Evolutionary conservation across 2,888 invertebrate species (phyloP).

Genomic region (Chrysomela aeneicollis): DNA sequence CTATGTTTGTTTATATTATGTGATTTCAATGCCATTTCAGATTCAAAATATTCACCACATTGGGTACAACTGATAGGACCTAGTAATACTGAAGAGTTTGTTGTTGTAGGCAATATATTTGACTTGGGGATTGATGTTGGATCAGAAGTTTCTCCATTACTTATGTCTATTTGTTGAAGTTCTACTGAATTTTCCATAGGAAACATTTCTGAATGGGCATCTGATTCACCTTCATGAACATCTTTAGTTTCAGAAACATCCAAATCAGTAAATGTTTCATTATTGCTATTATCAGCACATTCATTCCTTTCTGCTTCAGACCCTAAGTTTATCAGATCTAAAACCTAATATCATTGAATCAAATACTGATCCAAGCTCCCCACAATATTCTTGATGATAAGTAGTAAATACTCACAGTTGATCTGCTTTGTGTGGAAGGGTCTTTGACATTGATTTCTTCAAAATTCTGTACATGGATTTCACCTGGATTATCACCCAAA

Average conservation of each 20-base stretch:
- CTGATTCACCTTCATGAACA: slow-evolving; percentile 3
- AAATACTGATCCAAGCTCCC: too few species aligned
- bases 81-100: not conserved
- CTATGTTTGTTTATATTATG: slow-evolving; percentile 54
- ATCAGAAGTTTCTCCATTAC: slow-evolving; percentile 8
- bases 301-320: slow-evolving; percentile 1
- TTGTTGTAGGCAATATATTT: not conserved
- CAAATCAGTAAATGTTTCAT: not conserved
- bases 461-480: slow-evolving; percentile 22
- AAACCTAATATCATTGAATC: not conserved
- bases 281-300: not conserved
- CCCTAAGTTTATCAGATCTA: not conserved
- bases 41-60: slow-evolving; percentile 51
- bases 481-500: slow-evolving; percentile 23
- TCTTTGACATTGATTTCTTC: slow-evolving; percentile 8
- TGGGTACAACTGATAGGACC: slow-evolving; percentile 39
- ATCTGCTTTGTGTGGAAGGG: not conserved
- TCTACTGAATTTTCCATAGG: not conserved
- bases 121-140: too few species aligned
- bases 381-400: not conserved
- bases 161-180: slow-evolving; percentile 17
- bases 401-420: not conserved
- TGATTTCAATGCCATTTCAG: slow-evolving; percentile 47
- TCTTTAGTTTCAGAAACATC: slow-evolving; percentile 2
- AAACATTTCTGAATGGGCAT: not conserved